phyloP scores from a whole-genome alignment of 2,888 invertebrate species.

The Mesochorus sp. region DNA sequence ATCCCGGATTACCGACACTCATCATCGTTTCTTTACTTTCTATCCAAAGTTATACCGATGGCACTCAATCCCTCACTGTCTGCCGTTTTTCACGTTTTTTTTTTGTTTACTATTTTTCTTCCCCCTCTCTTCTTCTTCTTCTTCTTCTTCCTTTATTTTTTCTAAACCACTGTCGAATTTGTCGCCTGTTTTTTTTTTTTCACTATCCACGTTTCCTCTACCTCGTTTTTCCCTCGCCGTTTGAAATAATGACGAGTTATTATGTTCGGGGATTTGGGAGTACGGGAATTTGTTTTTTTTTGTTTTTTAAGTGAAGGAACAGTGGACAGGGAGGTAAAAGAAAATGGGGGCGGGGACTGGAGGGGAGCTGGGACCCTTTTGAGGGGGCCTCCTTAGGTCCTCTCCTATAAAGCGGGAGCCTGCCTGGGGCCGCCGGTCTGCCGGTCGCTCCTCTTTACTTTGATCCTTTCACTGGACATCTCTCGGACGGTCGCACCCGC shows the following conservation, averaged over 20 bases:
- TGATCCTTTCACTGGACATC: conserved; percentile 82
- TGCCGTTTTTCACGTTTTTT: neutral
- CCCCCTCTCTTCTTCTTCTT: neutral
- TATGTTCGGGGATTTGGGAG: conserved; percentile 13
- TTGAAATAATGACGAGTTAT: conserved; percentile 34
- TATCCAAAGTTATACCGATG: neutral
- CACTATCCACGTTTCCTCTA: conserved; percentile 1
- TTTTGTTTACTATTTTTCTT: neutral
- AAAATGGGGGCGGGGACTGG: conserved; percentile 54
- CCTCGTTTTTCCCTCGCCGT: conserved; percentile 15
- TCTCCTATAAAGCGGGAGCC: conserved; percentile 83
- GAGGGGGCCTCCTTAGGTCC: conserved; percentile 67
- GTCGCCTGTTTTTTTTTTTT: neutral
- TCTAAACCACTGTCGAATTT: conserved; percentile 5
- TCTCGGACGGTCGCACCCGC: conserved; percentile 82
- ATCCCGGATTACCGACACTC: neutral
- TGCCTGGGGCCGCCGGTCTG: conserved; percentile 84
- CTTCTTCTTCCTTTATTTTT: neutral
- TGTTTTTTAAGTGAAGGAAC: conserved; percentile 35
- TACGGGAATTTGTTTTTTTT: too few relatives aligned
- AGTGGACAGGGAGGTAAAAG: conserved; percentile 48
- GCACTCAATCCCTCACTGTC: conserved; percentile 25
- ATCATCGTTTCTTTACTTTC: neutral
- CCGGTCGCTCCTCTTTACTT: conserved; percentile 84
- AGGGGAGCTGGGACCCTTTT: conserved; percentile 64